Evolutionary conservation across 2,113 vertebrate species (phyloP).

Genomic region (Malurus cyaneus): DNA sequence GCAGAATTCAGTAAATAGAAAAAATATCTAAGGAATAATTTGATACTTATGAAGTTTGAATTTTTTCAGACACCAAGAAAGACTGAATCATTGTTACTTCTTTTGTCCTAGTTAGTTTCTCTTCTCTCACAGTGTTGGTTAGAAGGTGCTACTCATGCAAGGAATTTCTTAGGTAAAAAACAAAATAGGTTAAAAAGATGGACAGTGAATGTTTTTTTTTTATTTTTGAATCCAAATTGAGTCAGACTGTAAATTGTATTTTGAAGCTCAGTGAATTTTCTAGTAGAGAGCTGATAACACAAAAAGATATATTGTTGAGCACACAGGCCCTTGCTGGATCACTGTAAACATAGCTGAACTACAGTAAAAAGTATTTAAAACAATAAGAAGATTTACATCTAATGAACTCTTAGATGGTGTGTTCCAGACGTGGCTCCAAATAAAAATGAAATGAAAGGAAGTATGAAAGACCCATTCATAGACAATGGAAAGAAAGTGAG

Average conservation of each 20-base stretch:
- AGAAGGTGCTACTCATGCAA: not conserved
- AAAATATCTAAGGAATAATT: not conserved
- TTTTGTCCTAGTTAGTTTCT: not conserved
- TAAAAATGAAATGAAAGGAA: not conserved
- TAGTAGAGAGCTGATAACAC: not conserved
- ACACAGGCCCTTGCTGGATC: not conserved
- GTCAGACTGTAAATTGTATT: not conserved
- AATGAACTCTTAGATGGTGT: not conserved
- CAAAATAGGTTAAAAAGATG: not conserved
- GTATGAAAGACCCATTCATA: not conserved
- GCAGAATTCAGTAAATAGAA: not conserved
- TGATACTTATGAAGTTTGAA: not conserved
- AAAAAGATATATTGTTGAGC: not conserved
- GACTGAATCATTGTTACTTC: not conserved
- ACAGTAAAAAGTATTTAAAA: not conserved
- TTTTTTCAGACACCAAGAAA: not conserved
- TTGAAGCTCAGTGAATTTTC: not conserved
- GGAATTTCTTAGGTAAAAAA: not conserved
- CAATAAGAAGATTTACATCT: not conserved
- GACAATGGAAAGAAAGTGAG: not conserved
- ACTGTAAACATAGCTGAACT: not conserved
- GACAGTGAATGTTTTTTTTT: not conserved
- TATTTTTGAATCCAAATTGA: not conserved
- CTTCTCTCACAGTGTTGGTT: not conserved
- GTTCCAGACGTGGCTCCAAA: not conserved